Evolutionary conservation across 1,140 invertebrate genomes (phyloP), one percentile per base, ranked within the genome.

Genomic region (Ostrea denselamellosa): DNA sequence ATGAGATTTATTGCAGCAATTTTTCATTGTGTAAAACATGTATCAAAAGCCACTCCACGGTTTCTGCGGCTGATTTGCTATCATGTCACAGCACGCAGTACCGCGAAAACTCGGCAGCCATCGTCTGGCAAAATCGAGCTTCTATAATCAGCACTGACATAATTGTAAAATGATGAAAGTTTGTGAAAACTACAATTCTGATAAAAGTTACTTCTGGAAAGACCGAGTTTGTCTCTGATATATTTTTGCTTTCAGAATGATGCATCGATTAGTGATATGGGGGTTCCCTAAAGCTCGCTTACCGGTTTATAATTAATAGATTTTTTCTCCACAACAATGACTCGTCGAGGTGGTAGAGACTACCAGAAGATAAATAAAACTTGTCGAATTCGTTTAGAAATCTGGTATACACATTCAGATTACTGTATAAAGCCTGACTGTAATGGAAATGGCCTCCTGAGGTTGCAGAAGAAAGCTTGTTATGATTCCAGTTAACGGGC

Each of bases 241-340:
- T 77, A 77, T 77, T 77, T 77, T 77, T 77, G 68, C 68, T 77
- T 77, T 77, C 68, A 77, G 25, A 34, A 77, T 77, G 68, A 77
- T 77, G 14, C 68, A 77, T 77, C 12, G 25, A n/a, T 19, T 25
- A 9, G 9, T 28, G 68, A 77, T 77, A 25, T 25, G 22, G 68
- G 34, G 68, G 28, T 28, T 44, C 14, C 68, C 68, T 14, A 34
- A 10, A 8, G 8, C 28, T 34, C 9, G 9, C 25, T 44, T 44
- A 44, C 34, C 34, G 34, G 34, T 44, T 2, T 44, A 44, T 44
- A 44, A 44, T 44, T 77, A 34, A 77, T 77, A 34, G 25, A 77
- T 77, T 9, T 28, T 77, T 77, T 77, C 68, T 34, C 25, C 25
- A 77, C 25, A 77, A 77, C 68, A 77, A 77, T 77, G 68, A 34